Evolutionary conservation across 1,140 invertebrate species (phyloP), one percentile per base, ranked within the genome.

Genomic region (Platyura marginata): DNA sequence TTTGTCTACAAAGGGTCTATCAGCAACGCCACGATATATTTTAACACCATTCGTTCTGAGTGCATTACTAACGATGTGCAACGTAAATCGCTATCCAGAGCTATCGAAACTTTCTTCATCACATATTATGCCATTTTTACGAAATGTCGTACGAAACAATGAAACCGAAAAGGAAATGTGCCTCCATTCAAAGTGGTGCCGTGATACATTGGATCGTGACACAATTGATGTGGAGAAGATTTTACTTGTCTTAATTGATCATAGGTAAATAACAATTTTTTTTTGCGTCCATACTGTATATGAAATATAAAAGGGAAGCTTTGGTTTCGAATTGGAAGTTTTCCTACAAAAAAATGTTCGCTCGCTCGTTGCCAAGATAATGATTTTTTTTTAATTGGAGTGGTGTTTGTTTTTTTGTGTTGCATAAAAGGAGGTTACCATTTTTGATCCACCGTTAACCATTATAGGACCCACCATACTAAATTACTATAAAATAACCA

Each of bases 41-140:
- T 35, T 60, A 2, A 58, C 55, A 18, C 57, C 57, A 1, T 60
- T 60, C 39, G 48, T 60, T 47, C 38, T 60, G 1, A 59, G 55
- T 23, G 55, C 57, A 6, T 51, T 60, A 8, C 51, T 60, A 18
- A 54, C 57, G 0, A 56, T 59, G 55, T 55, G 54, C 2, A 43
- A 35, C 8, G 47, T 55, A 2, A 60, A 59, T 42, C 57, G 57
- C 6, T 51, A 60, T 37, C 57, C 57, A 0, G 57, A 59, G 29
- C 47, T 50, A 9, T 45, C 46, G 0, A 47, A 51, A 16, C 38
- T 51, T 13, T 57, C 55, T 0, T 48, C 49, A 34, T 51, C 54
- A 3, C 41, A 51, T 16, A 21, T 59, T 21, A 40, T 60, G 11
- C 53, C 53, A 0, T 60, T 54, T 41, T n/a, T 60, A 10, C 54